Evolutionary conservation across 2,797 vertebrate genomes (phyloP), one percentile per base, ranked within the genome.

Genomic region (Microctenopoma steveboyesi): DNA sequence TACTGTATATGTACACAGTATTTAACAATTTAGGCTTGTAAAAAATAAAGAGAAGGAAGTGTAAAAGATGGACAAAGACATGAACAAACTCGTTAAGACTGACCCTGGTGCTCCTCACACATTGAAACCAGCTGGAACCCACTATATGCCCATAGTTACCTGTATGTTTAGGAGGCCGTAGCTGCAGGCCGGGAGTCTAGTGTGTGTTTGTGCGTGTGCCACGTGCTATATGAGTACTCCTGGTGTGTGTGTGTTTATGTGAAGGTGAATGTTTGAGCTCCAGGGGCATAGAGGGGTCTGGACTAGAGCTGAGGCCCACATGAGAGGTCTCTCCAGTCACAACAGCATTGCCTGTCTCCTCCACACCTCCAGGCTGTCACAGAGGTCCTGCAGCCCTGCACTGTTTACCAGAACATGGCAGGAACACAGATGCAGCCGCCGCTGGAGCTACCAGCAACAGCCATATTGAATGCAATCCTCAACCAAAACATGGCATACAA

Each of bases 121-220:
- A 85, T 82, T 85, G 63, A 69, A 84, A 79, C 71, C 86, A 85
- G 76, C 74, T 82, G 80, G 74, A 69, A 59, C 69, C 71, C 63
- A 78, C 81, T 61, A 37, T 18, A 14, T 76, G 66, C 71, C 74
- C 77, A 75, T 4, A 56, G 68, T 61, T 69, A 53, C 74, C 72
- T 81, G 57, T 18, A 62, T 25, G 50, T 79, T 61, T 28, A 76
- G 75, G 84, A 80, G 78, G 65, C 75, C 65, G 42, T 70, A 14
- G 82, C 75, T 78, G 1, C 7, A 48, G 78, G 83, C 50, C 4
- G 68, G 28, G 37, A 48, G 54, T 47, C 59, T 49, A 49, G 66
- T 35, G 4, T 76, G 77, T 63, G 28, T 53, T 63, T 48, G 67
- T 57, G n/a, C 74, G 72, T 70, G 56, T 57, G 69, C 43, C 60